These are phyloP conservation scores for Hymenochirus boettgeri DNA, from an alignment of 2,113 vertebrate species.

Conservation along the genomic window DNA sequence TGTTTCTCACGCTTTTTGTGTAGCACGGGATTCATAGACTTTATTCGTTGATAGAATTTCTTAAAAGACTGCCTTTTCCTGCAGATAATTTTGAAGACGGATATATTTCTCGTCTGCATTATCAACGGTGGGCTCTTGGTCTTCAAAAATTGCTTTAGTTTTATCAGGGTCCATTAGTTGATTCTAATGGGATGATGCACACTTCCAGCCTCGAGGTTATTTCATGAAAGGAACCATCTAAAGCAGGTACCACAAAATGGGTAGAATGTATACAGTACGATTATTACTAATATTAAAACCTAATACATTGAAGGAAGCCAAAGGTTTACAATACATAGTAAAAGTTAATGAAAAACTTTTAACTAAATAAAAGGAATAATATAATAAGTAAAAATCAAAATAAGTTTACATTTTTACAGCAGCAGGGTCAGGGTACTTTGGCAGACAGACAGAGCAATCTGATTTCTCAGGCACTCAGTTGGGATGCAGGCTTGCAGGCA, in stretches of 20 bases:
- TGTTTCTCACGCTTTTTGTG: constrained; percentile 57
- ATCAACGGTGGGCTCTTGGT: constrained; percentile 53
- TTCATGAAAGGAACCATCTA: constrained; percentile 58
- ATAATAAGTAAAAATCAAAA: too few species aligned
- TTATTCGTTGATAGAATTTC: constrained; percentile 49
- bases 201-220: constrained; percentile 57
- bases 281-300: not conserved
- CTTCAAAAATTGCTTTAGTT: constrained; percentile 45
- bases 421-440: too few species aligned
- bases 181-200: constrained; percentile 55
- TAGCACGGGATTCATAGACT: constrained; percentile 54
- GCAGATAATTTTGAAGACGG: constrained; percentile 41
- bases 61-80: constrained; percentile 54
- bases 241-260: constrained; percentile 10
- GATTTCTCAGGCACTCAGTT: too few species aligned
- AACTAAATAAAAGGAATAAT: too few species aligned
- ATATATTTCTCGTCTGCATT: constrained; percentile 51
- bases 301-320: too few species aligned
- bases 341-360: too few species aligned
- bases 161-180: constrained; percentile 53
- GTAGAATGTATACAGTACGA: not conserved
- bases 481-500: too few species aligned
- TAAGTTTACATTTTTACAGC: too few species aligned
- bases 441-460: too few species aligned
- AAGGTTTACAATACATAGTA: too few species aligned